phyloP scores from a whole-genome alignment of 2,797 vertebrate genomes.

The Alosa sapidissima region DNA sequence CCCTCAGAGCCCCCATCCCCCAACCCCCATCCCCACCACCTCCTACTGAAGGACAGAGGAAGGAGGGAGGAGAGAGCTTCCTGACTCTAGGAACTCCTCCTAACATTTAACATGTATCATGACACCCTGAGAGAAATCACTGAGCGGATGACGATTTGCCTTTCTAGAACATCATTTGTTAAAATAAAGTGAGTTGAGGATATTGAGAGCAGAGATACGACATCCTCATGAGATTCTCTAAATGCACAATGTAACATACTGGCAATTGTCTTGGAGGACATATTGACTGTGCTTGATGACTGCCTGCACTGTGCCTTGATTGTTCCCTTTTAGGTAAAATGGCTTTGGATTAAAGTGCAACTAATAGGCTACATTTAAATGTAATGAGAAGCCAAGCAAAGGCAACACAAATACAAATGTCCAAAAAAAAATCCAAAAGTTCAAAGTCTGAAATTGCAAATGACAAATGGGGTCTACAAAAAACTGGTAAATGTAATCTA shows the following conservation, averaged over 20 bases:
- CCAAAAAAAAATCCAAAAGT: too few species aligned
- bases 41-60: neutral
- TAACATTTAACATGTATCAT: neutral
- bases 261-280: too few species aligned
- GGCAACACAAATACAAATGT: too few species aligned
- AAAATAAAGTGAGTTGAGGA: neutral
- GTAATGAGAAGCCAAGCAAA: too few species aligned
- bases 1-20: constrained; percentile 21
- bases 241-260: too few species aligned
- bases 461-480: neutral
- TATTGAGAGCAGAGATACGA: neutral
- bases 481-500: neutral
- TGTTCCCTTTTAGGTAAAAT: too few species aligned
- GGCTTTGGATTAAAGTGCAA: too few species aligned
- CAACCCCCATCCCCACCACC: neutral
- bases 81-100: neutral
- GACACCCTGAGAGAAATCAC: neutral
- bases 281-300: too few species aligned
- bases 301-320: too few species aligned
- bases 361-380: too few species aligned
- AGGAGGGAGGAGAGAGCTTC: neutral
- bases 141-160: neutral
- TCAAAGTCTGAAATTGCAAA: too few species aligned
- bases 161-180: neutral
- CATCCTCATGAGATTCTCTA: too few species aligned